Evolutionary conservation across 2,797 vertebrate species (phyloP), one percentile per base, ranked within the genome.

Genomic region (Dryobates pubescens): DNA sequence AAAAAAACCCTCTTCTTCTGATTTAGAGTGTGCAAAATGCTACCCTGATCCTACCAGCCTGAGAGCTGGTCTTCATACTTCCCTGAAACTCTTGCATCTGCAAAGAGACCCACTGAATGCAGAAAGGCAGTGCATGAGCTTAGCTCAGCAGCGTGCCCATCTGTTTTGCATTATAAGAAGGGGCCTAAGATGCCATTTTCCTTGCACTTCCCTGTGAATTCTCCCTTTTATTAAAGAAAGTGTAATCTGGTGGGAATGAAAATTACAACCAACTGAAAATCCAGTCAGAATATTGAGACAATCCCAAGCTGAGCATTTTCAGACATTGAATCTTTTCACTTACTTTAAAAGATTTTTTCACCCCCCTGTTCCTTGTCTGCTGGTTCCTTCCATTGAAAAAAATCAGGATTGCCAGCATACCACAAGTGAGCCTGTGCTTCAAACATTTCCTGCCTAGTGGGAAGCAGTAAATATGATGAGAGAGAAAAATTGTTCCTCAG

Each of bases 391-490:
- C 14, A 29, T 36, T 78, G 7, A 82, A 90, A 64, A 90, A 62
- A 43, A 3, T 56, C 20, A 26, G 63, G 45, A 88, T 88, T 92
- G 54, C 41, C 54, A 76, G 51, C 68, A 59, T 82, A 86, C 61
- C 34, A 56, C 41, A 84, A 78, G 73, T 88, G 74, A 95, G 43
- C 36, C 68, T 77, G 32, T 73, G 41, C 68, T 94, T 89, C 77
- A 84, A 76, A 74, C 77, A 86, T 84, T 93, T 94, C 89, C 87
- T 93, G 77, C 62, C 51, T 88, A 7, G 59, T 89, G 80, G 80
- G 88, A 91, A 90, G 92, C 24, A 88, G 91, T 92, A 96, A 96
- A 95, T 92, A 96, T 43, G 90, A 94, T 86, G 87, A 91, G 85
- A 93, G 59, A 79, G 74, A 91, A 95, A 91, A 95, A 95, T 93